phyloP scores from a whole-genome alignment of 1,140 invertebrate genomes.

The Caenorhabditis tropicalis region DNA sequence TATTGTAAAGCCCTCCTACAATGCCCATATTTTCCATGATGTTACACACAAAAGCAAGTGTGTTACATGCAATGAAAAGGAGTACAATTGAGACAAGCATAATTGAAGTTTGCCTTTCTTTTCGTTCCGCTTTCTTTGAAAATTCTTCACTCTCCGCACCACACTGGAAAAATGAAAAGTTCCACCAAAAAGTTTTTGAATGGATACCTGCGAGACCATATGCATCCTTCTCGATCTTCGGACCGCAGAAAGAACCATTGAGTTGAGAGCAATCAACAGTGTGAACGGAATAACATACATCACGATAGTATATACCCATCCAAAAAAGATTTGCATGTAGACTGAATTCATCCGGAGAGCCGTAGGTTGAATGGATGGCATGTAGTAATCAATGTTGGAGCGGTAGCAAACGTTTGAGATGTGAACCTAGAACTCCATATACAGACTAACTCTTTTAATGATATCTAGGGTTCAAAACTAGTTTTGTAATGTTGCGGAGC shows the following conservation, averaged over 20 bases:
- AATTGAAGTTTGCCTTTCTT: slow-evolving; percentile 63
- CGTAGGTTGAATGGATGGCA: slow-evolving; percentile 52
- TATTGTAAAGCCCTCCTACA: slow-evolving; percentile 59
- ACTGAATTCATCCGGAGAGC: slow-evolving; percentile 27
- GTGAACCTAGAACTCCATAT: slow-evolving; percentile 45
- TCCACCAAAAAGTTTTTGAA: neutral
- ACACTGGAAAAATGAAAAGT: slow-evolving; percentile 18
- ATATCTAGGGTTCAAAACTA: no score
- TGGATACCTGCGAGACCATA: slow-evolving; percentile 48
- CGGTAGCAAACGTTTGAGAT: slow-evolving; percentile 56
- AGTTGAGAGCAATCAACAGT: slow-evolving; percentile 58
- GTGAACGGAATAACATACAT: slow-evolving; percentile 61
- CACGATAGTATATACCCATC: slow-evolving; percentile 59
- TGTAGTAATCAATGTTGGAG: slow-evolving; percentile 55
- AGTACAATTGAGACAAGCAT: slow-evolving; percentile 65
- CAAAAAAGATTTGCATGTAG: slow-evolving; percentile 57
- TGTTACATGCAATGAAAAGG: slow-evolving; percentile 63
- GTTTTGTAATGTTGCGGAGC: no score
- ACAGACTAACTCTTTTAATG: no score
- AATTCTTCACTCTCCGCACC: slow-evolving; percentile 48
- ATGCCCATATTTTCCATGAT: slow-evolving; percentile 66
- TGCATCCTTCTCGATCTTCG: slow-evolving; percentile 51
- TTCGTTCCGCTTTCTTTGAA: slow-evolving; percentile 56
- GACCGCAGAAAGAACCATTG: slow-evolving; percentile 58
- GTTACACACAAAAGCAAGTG: slow-evolving; percentile 68